These are phyloP conservation scores for Arenaria interpres DNA, from an alignment of 2,113 vertebrate species.

Conservation along the genomic window DNA sequence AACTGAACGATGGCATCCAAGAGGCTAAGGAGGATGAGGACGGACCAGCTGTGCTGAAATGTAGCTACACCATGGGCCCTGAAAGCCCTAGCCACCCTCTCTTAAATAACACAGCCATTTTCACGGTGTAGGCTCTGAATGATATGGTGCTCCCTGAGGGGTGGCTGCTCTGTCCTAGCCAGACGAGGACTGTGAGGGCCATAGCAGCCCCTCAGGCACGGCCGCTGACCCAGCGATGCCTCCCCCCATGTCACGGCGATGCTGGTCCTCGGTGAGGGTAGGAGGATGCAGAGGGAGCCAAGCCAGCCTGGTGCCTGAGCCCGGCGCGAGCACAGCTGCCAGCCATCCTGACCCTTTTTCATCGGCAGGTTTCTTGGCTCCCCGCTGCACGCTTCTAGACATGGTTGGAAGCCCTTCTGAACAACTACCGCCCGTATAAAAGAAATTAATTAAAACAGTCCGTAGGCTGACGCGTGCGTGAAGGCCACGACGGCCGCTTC, in stretches of 20 bases:
- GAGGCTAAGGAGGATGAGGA: background rate
- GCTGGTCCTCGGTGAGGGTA: background rate
- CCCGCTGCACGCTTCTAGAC: background rate
- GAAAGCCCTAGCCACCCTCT: background rate
- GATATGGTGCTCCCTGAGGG: background rate
- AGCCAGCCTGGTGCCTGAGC: background rate
- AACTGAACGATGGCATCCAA: background rate
- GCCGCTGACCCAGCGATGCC: rapidly evolving
- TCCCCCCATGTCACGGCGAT: background rate
- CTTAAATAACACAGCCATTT: rapidly evolving
- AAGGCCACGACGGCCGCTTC: rapidly evolving
- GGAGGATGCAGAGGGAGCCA: background rate
- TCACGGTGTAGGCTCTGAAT: background rate
- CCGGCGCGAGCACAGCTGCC: background rate
- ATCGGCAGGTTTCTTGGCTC: background rate
- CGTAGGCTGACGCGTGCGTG: rapidly evolving
- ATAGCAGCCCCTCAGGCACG: background rate
- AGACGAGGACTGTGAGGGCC: rapidly evolving
- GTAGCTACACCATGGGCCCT: rapidly evolving
- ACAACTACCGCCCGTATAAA: background rate
- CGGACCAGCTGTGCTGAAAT: background rate
- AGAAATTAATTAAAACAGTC: background rate
- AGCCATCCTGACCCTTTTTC: background rate
- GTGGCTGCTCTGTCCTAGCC: rapidly evolving
- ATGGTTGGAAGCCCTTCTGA: background rate